These are phyloP conservation scores for Hesperophylax magnus DNA, from an alignment of 1,140 invertebrate species.

Conservation along the genomic window DNA sequence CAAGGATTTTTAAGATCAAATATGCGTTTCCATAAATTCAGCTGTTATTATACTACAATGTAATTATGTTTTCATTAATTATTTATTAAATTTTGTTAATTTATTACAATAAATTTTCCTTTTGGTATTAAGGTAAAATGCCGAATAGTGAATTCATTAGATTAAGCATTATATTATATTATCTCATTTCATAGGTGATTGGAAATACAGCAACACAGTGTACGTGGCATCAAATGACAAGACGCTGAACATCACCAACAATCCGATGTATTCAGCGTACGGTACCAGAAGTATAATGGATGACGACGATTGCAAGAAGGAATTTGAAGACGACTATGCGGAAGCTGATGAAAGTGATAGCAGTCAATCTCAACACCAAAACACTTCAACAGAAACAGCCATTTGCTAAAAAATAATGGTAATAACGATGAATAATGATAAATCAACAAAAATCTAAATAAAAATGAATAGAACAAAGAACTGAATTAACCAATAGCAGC, in stretches of 20 bases:
- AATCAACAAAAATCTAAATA: no score
- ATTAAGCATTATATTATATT: not conserved
- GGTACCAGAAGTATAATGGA: not conserved
- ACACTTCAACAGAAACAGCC: not conserved
- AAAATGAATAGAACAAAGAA: no score
- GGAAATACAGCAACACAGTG: not conserved
- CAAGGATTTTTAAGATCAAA: no score
- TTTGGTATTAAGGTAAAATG: not conserved
- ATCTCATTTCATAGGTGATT: slow-evolving; percentile 7
- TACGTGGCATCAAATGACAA: not conserved
- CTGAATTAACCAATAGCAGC: no score
- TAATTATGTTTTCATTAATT: no score
- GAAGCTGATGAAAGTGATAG: not conserved
- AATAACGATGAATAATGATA: no score
- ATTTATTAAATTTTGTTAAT: no score
- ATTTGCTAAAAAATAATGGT: slow-evolving; percentile 2
- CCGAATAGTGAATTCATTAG: not conserved
- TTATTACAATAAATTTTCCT: no score
- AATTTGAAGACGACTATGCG: not conserved
- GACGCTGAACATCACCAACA: not conserved
- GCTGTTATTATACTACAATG: no score
- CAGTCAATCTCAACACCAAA: not conserved
- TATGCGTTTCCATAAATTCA: no score
- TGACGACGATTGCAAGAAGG: not conserved
- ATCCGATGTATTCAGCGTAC: slow-evolving; percentile 11